Conservation (phyloP, 2,113 vertebrate genomes). For the Tautogolabrus adspersus region DNA sequence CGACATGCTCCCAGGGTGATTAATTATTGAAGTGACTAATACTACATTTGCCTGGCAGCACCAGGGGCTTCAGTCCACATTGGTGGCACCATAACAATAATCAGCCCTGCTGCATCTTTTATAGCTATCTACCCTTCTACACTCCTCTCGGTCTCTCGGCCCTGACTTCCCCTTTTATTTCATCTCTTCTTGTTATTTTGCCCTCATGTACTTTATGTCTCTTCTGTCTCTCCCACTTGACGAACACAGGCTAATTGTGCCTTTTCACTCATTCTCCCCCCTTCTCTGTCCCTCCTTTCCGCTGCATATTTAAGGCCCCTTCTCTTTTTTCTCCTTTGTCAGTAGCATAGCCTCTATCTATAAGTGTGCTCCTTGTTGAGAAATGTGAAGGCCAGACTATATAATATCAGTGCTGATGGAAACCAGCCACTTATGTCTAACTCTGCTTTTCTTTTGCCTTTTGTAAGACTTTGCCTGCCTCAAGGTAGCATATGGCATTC, state of each 20-base stretch:
- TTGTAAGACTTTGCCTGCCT: constrained; percentile 70
- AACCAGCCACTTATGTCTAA: constrained; percentile 63
- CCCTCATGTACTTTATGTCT: constrained; percentile 47
- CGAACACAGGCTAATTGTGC: constrained; percentile 62
- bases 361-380: constrained; percentile 57
- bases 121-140: constrained; percentile 44
- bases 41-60: constrained; percentile 82
- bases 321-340: constrained; percentile 50
- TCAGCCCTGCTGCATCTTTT: constrained; percentile 67
- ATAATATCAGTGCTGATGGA: constrained; percentile 67
- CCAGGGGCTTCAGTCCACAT: constrained; percentile 73
- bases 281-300: constrained; percentile 37
- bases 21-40: constrained; percentile 88
- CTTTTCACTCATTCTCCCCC: constrained; percentile 59
- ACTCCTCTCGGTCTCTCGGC: constrained; percentile 16
- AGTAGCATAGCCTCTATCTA: constrained; percentile 53
- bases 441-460: constrained; percentile 53
- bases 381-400: constrained; percentile 66
- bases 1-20: constrained; percentile 82
- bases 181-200: constrained; percentile 67
- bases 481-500: constrained; percentile 81
- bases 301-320: constrained; percentile 44
- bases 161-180: constrained; percentile 53
- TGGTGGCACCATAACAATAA: constrained; percentile 76
- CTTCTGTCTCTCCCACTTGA: constrained; percentile 53